Conservation (phyloP, 2,797 vertebrate genomes). For the Cryptoprocta ferox region DNA sequence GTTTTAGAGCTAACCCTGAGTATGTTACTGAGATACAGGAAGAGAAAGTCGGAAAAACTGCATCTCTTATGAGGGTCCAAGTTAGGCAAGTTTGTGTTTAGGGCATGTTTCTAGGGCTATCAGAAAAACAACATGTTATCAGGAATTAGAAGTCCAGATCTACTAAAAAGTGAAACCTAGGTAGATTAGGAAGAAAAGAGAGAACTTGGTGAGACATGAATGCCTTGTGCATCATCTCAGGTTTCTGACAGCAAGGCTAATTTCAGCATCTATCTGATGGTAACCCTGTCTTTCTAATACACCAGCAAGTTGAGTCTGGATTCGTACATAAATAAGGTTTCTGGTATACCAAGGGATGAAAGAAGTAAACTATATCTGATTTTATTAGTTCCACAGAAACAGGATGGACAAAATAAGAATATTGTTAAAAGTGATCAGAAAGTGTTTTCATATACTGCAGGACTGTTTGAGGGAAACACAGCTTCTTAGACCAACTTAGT, state of each 20-base stretch:
- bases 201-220: neutral
- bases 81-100: neutral
- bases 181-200: neutral
- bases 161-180: neutral
- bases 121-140: neutral
- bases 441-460: neutral
- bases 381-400: neutral
- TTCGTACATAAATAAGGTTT: neutral
- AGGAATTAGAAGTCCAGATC: neutral
- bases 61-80: neutral
- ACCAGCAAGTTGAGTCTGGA: neutral
- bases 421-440: neutral
- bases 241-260: neutral
- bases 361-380: neutral
- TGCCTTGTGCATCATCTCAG: neutral
- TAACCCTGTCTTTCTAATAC: neutral
- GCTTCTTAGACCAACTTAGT: neutral
- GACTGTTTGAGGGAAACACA: neutral
- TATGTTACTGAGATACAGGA: neutral
- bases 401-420: neutral
- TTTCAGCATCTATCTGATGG: neutral
- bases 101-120: neutral
- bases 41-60: neutral
- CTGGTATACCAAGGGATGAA: neutral
- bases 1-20: conserved; percentile 14